These are phyloP conservation scores for Lepidurus apus DNA, from an alignment of 1,140 invertebrate species.

Conservation along the genomic window DNA sequence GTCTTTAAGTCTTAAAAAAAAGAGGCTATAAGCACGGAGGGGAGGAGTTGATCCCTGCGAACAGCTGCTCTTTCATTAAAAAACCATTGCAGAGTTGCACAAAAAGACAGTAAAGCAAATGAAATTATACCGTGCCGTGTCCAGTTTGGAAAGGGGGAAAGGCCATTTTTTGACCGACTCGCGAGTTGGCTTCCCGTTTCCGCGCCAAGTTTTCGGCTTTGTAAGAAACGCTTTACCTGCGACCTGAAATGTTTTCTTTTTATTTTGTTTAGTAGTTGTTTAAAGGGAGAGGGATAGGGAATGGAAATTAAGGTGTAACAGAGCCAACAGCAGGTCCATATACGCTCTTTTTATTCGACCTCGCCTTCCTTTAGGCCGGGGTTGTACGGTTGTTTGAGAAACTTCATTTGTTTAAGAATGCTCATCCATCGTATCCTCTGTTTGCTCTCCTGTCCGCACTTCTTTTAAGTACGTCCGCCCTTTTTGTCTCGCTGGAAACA, in stretches of 20 bases:
- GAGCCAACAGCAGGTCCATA: constrained; percentile 10
- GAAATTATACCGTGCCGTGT: constrained; percentile 5
- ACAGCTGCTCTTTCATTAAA: constrained; percentile 19
- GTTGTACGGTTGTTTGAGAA: constrained; percentile 5
- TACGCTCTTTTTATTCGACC: neutral
- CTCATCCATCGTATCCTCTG: constrained; percentile 6
- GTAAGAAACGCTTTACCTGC: too few species aligned
- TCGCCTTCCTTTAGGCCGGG: neutral
- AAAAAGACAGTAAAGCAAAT: neutral
- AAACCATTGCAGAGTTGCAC: neutral
- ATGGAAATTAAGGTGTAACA: constrained; percentile 22
- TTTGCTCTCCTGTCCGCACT: constrained; percentile 20
- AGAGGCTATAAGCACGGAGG: neutral
- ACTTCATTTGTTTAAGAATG: constrained; percentile 18
- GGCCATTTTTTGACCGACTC: neutral
- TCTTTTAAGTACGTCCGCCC: constrained; percentile 21
- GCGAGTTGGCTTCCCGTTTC: too few species aligned
- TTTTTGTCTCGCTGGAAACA: neutral
- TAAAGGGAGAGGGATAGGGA: neutral
- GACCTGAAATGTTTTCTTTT: too few species aligned
- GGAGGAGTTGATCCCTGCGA: neutral
- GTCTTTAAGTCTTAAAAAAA: too few species aligned
- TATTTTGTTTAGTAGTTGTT: neutral
- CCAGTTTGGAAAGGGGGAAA: neutral
- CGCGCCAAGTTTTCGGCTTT: too few species aligned